Base-by-base conservation (phyloP, 2,888 invertebrate species). In the Pterostichus madidus region DNA sequence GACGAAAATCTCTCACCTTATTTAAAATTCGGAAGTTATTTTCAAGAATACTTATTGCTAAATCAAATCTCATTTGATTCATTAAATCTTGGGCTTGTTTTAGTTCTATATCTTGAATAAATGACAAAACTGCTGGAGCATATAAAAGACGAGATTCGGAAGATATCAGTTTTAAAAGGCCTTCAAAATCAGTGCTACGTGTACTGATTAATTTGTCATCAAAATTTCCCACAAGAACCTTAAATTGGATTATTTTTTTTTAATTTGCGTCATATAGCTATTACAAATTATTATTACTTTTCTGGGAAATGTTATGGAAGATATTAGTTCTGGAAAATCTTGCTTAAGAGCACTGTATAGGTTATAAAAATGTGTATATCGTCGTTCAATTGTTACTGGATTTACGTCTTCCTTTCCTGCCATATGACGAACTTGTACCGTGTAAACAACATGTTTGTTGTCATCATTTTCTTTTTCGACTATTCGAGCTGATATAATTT, bases 351-450 rank as follows among this genome's bases (percentile, higher is more conserved):
- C 91, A 85, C 91, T 92, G 87, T 93, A 95, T 2, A 95, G 90
- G 84, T 92, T 92, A 76, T 93, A 89, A 88, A 95, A 95, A 86
- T 95, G 93, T 6, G 95, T 94, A 88, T 95, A 95, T 85, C 95
- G 91, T 77, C 95, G 90, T 86, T 95, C 94, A 71, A 95, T 93
- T 84, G 92, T 91, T 0, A 93, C 93, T 15, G 95, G 94, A 84
- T 93, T 92, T 49, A 86, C 88, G 89, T 95, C 94, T 84, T 90
- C 89, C 85, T 89, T 90, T 15, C 90, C 89, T n/a, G 91, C 90
- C 85, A 93, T 92, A 86, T 93, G 93, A 52, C 93, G 90, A 44
- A 94, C 93, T 88, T 93, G 93, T 78, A 95, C 87, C 87, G 93
- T 93, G 85, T 95, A 95, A 0, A 94, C 92, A 7, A 95, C 95